These are phyloP conservation scores for Agonopterix heracliana DNA, from an alignment of 2,888 invertebrate species.

Conservation along the genomic window DNA sequence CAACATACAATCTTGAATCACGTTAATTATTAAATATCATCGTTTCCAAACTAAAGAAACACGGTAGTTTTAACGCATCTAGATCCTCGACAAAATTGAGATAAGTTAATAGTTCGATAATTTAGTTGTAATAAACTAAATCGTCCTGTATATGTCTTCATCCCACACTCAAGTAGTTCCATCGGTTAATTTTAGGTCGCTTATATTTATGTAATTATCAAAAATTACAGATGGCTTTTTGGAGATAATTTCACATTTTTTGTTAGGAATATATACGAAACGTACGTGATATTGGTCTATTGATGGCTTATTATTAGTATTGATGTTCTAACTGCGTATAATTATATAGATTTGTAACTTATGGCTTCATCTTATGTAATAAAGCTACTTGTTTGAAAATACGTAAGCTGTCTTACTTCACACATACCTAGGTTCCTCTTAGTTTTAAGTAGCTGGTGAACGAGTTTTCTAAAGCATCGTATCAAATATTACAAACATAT, in stretches of 20 bases:
- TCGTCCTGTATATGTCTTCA: conserved; percentile 26
- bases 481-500: no score
- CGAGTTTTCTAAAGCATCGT: no score
- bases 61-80: no score
- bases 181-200: conserved; percentile 58
- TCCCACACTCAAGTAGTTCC: conserved; percentile 69
- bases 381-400: neutral
- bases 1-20: no score
- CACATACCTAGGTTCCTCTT: no score
- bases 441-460: no score
- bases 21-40: no score
- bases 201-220: conserved; percentile 63
- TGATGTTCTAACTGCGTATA: conserved; percentile 1
- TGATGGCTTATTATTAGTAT: conserved; percentile 8
- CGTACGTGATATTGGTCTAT: conserved; percentile 13
- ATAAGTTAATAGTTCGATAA: no score
- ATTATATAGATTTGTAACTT: conserved; percentile 5
- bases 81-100: no score
- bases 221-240: conserved; percentile 70
- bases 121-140: no score
- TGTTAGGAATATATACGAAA: conserved; percentile 23
- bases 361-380: conserved; percentile 7
- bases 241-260: conserved; percentile 56
- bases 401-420: no score
- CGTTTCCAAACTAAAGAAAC: no score